phyloP scores from a whole-genome alignment of 2,113 vertebrate species.

The Cygnus atratus region DNA sequence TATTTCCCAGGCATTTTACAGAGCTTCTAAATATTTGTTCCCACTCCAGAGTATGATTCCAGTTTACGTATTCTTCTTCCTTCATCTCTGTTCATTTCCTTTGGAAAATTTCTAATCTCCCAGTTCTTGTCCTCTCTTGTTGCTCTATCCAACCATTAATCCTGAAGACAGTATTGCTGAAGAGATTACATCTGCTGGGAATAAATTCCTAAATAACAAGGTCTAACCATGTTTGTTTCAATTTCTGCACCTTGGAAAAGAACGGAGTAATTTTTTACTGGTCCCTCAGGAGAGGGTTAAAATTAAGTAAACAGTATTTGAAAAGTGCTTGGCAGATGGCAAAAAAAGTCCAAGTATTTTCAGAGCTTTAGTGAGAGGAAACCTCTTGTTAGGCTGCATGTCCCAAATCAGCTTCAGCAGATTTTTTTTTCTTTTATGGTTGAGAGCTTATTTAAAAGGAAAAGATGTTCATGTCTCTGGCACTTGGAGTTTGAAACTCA shows the following conservation, averaged over 20 bases:
- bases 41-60: neutral
- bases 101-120: neutral
- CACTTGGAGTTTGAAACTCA: constrained; percentile 9
- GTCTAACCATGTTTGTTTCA: neutral
- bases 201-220: constrained; percentile 1
- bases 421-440: neutral
- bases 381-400: neutral
- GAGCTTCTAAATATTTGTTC: neutral
- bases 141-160: neutral
- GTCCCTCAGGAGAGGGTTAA: neutral
- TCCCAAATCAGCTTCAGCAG: neutral
- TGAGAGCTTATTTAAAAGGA: constrained; percentile 12
- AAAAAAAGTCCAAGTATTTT: neutral
- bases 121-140: neutral
- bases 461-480: neutral
- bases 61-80: neutral
- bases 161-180: neutral
- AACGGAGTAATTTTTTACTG: neutral
- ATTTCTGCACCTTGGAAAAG: constrained; percentile 25
- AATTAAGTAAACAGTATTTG: constrained; percentile 18
- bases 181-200: neutral
- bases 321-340: constrained; percentile 38
- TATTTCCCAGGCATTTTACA: neutral
- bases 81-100: neutral
- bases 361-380: neutral